These are phyloP conservation scores for Hyalella azteca DNA, from an alignment of 2,888 invertebrate species.

Conservation along the genomic window DNA sequence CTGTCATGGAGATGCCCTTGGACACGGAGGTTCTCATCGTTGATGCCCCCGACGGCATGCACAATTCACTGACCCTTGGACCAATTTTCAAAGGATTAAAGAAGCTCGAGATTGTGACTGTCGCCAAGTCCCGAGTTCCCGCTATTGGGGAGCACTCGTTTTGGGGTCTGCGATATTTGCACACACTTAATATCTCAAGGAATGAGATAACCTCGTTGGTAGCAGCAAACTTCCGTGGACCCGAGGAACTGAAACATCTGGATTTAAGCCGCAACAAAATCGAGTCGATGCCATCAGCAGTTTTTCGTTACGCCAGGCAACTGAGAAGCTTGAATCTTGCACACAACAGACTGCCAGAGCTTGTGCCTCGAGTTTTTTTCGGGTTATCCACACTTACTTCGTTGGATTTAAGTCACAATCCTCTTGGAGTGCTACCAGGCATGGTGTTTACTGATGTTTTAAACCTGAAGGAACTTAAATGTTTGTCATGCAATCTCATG, in stretches of 20 bases:
- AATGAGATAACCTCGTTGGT: slow-evolving; percentile 75
- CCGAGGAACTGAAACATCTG: slow-evolving; percentile 74
- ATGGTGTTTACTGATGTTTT: slow-evolving; percentile 69
- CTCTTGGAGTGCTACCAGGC: slow-evolving; percentile 74
- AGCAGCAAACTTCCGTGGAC: slow-evolving; percentile 78
- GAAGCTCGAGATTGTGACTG: slow-evolving; percentile 73
- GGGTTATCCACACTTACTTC: slow-evolving; percentile 74
- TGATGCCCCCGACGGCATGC: slow-evolving; percentile 69
- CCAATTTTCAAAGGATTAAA: slow-evolving; percentile 71
- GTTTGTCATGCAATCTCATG: slow-evolving; percentile 74
- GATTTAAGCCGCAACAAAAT: slow-evolving; percentile 78
- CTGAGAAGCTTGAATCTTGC: slow-evolving; percentile 66
- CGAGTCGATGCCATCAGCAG: slow-evolving; percentile 75
- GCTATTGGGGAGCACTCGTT: slow-evolving; percentile 80
- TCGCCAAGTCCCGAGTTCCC: slow-evolving; percentile 72
- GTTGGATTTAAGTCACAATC: slow-evolving; percentile 78
- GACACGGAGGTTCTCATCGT: slow-evolving; percentile 73
- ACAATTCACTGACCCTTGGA: slow-evolving; percentile 71
- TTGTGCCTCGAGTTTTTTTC: slow-evolving; percentile 70
- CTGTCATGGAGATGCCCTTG: slow-evolving; percentile 71
- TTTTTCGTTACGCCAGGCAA: slow-evolving; percentile 76
- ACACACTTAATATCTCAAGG: slow-evolving; percentile 72
- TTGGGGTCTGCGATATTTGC: slow-evolving; percentile 74
- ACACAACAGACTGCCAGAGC: slow-evolving; percentile 59
- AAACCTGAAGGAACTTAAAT: slow-evolving; percentile 74